Evolutionary conservation across 2,113 vertebrate genomes (phyloP), one percentile per base, ranked within the genome.

Genomic region (Dasyprocta punctata): DNA sequence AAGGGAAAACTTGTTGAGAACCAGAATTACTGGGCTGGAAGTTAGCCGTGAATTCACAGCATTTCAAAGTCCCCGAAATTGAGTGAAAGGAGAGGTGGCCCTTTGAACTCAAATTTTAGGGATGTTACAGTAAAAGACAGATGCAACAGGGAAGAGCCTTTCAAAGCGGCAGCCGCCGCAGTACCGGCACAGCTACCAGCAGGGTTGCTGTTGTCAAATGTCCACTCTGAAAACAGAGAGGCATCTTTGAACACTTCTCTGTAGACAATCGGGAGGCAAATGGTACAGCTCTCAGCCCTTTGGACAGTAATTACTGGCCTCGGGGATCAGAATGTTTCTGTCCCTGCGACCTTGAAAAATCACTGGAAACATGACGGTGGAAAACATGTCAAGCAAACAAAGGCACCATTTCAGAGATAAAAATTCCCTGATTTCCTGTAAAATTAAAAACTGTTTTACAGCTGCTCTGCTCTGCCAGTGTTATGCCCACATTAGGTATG

Each of bases 391-490:
- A 97, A 83, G 91, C 82, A 89, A 96, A 94, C 47, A 80, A 96
- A 92, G 65, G 33, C 61, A 91, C 77, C 63, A 92, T 71, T 80
- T 93, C 82, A 89, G 87, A 97, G 81, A 88, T n/a, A 33, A 1
- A 41, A 97, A 86, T 47, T 73, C 83, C 56, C 60, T 22, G 20
- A 54, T 82, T 94, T 97, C 73, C n/a, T 38, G 17, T 80, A 67
- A 97, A 97, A 96, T 71, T 93, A 97, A 44, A 69, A 85, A 87
- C 80, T 93, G 41, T 90, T 88, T 97, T 82, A 78, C 9, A 86
- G 71, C 87, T 78, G 60, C 41, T 80, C 87, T 78, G 60, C 41
- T 80, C 83, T 19, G n/a, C 78, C 81, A 93, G 85, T 75, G 75
- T 14, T 44, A 58, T 58, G 54, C 6, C 92, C 47, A 65, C 44